These are phyloP conservation scores for Girardinichthys multiradiatus DNA, from an alignment of 2,113 vertebrate species.

Conservation along the genomic window DNA sequence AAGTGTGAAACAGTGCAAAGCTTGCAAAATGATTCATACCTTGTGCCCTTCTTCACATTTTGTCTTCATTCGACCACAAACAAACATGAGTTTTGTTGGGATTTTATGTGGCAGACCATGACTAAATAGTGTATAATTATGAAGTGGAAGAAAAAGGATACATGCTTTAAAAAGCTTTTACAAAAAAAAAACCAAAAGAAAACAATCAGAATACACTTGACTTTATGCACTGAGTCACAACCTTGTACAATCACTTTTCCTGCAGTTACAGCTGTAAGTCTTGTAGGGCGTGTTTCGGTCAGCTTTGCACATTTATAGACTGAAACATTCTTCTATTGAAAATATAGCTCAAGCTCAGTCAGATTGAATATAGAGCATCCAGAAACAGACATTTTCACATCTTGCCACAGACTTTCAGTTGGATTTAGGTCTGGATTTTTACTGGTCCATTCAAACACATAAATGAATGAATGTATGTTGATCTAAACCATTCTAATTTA, in stretches of 20 bases:
- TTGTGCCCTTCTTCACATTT: background rate
- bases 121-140: background rate
- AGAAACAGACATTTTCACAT: background rate
- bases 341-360: background rate
- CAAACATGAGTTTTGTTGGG: background rate
- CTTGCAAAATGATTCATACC: background rate
- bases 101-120: background rate
- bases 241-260: background rate
- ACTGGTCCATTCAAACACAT: too few species aligned
- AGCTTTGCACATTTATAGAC: background rate
- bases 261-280: background rate
- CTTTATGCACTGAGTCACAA: too few species aligned
- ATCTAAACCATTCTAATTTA: too few species aligned
- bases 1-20: background rate
- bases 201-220: background rate
- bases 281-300: background rate
- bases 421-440: too few species aligned
- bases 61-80: background rate
- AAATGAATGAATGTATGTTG: too few species aligned
- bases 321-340: background rate
- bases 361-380: background rate
- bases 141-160: background rate
- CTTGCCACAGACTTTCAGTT: background rate
- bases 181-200: background rate
- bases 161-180: background rate